These are phyloP conservation scores for Charaxes varanes DNA, from an alignment of 1,140 invertebrate genomes.

Conservation along the genomic window DNA sequence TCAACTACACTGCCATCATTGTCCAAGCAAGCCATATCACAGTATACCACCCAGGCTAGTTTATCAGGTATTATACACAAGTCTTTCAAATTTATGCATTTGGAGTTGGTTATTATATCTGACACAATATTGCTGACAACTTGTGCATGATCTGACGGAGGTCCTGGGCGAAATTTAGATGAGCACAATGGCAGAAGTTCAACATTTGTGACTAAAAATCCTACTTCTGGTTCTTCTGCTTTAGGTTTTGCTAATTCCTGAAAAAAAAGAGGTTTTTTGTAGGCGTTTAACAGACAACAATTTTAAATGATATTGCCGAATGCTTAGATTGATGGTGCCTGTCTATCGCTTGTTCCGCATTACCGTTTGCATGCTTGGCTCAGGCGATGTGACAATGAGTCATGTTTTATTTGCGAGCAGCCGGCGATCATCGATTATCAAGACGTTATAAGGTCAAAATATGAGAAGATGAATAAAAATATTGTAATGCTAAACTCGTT, in stretches of 20 bases:
- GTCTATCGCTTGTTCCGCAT: too few species aligned
- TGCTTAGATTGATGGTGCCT: too few species aligned
- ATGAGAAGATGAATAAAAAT: too few species aligned
- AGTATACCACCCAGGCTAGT: slow-evolving; percentile 87
- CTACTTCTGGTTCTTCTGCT: slow-evolving; percentile 79
- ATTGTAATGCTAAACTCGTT: too few species aligned
- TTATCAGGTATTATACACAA: slow-evolving; percentile 84
- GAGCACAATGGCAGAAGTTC: slow-evolving; percentile 86
- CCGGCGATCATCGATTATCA: too few species aligned
- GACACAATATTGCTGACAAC: slow-evolving; percentile 81
- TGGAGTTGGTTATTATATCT: slow-evolving; percentile 81
- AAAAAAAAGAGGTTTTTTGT: slow-evolving; percentile 26
- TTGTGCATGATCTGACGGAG: slow-evolving; percentile 86
- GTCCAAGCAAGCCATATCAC: slow-evolving; percentile 87
- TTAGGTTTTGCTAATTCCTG: slow-evolving; percentile 83
- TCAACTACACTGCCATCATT: slow-evolving; percentile 89
- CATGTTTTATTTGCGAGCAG: too few species aligned
- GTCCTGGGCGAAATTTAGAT: slow-evolving; percentile 83
- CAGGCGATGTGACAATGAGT: too few species aligned
- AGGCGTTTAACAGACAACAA: too few species aligned
- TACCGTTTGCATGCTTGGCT: too few species aligned
- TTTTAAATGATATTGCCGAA: too few species aligned
- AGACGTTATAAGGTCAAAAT: too few species aligned
- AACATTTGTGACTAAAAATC: slow-evolving; percentile 87
- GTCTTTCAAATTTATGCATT: slow-evolving; percentile 79